Conservation (phyloP, 2,113 vertebrate genomes). For the Mustela nigripes region DNA sequence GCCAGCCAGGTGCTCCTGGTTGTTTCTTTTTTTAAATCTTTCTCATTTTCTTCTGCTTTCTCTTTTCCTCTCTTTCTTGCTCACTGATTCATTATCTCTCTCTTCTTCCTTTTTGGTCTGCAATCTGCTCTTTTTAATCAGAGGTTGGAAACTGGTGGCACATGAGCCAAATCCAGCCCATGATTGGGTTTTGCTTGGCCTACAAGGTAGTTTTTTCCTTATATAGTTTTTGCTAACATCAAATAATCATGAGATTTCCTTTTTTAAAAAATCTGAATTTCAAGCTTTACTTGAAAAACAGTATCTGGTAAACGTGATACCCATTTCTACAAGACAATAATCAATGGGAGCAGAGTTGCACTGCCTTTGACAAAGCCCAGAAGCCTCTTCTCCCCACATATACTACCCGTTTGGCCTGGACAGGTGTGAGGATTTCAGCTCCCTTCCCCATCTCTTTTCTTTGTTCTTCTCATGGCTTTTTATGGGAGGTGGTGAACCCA, state of each 20-base stretch:
- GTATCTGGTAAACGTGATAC: background rate
- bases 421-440: background rate
- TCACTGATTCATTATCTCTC: background rate
- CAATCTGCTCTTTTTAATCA: background rate
- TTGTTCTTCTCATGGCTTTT: background rate
- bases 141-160: background rate
- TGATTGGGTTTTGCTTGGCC: background rate
- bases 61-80: background rate
- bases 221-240: background rate
- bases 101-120: background rate
- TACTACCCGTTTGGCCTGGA: background rate
- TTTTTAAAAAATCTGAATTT: background rate
- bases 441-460: background rate
- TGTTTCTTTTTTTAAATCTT: background rate
- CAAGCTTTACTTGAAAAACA: constrained; percentile 26
- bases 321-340: background rate
- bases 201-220: background rate
- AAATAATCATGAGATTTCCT: background rate
- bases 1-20: background rate
- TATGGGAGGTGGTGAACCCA: background rate
- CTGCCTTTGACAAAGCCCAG: background rate
- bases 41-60: background rate
- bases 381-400: background rate
- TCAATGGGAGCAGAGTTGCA: background rate
- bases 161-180: background rate